phyloP scores from a whole-genome alignment of 2,888 invertebrate genomes.

The Prionchulus punctatus region DNA sequence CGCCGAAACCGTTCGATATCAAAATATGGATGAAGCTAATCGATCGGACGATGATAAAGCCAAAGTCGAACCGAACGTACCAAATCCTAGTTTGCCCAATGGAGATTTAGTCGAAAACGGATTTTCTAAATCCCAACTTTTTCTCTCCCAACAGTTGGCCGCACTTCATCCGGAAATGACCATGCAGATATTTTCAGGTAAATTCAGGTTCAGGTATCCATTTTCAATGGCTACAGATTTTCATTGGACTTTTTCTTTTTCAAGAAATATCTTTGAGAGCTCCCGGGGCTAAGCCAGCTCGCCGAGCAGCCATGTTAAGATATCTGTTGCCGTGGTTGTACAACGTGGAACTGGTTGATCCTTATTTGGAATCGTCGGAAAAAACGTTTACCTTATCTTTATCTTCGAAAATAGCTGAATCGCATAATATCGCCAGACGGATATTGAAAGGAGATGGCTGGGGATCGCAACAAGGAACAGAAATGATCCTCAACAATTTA shows the following conservation, averaged over 20 bases:
- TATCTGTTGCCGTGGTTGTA: constrained; percentile 91
- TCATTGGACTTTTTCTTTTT: too few relatives aligned
- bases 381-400: constrained; percentile 27
- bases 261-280: constrained; percentile 89
- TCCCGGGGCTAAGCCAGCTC: constrained; percentile 82
- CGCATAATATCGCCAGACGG: constrained; percentile 21
- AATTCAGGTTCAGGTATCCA: constrained; percentile 22
- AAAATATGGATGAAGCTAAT: background rate
- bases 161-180: constrained; percentile 88
- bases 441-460: constrained; percentile 74
- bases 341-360: constrained; percentile 94
- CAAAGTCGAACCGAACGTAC: background rate
- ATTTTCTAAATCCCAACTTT: constrained; percentile 79
- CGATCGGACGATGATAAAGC: background rate
- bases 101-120: background rate
- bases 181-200: constrained; percentile 98
- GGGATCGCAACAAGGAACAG: constrained; percentile 96
- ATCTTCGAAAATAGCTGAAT: constrained; percentile 36
- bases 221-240: background rate
- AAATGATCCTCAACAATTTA: constrained; percentile 96
- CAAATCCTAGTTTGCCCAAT: background rate
- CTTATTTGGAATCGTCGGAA: constrained; percentile 41
- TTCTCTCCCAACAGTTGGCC: constrained; percentile 76
- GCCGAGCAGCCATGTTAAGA: constrained; percentile 71
- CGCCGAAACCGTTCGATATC: constrained; percentile 42